Evolutionary conservation across 92 coral and sea anemone species (phyloP).

Genomic region (Desmophyllum pertusum): DNA sequence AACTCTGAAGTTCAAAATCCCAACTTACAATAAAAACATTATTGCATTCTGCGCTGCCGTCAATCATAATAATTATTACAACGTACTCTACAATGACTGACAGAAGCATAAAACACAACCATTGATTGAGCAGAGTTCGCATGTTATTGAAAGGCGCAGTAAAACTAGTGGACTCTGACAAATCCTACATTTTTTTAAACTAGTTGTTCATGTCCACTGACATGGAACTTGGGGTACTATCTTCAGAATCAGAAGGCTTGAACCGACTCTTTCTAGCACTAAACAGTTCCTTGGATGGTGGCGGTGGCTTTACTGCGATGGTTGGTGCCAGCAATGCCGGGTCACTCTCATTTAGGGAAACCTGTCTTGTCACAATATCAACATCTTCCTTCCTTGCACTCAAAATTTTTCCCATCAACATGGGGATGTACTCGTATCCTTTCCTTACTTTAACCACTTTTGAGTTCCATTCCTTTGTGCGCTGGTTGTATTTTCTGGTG

Average conservation of each 20-base stretch:
- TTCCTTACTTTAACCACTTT: constrained; percentile 45
- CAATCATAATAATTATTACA: too few species aligned
- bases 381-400: constrained; percentile 30
- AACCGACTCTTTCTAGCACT: constrained; percentile 1
- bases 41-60: too few species aligned
- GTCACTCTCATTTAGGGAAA: constrained; percentile 14
- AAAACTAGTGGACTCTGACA: too few species aligned
- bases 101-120: too few species aligned
- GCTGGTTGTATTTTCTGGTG: constrained; percentile 55
- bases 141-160: too few species aligned
- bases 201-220: too few species aligned
- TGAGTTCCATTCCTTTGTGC: constrained; percentile 56
- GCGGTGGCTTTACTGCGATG: constrained; percentile 19
- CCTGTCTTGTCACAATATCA: neutral
- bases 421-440: constrained; percentile 47
- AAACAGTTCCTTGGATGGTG: constrained; percentile 11
- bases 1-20: too few species aligned
- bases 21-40: too few species aligned
- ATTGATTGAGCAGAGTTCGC: too few species aligned
- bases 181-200: too few species aligned
- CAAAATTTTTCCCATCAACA: constrained; percentile 37
- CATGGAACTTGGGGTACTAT: too few species aligned
- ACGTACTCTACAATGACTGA: too few species aligned
- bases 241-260: neutral
- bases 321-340: constrained; percentile 22